Percentiles rank a stretch among this genome's conserved stretches.
Conservation (phyloP, 2,888 invertebrate genomes). For the Polydesmus complanatus region DNA sequence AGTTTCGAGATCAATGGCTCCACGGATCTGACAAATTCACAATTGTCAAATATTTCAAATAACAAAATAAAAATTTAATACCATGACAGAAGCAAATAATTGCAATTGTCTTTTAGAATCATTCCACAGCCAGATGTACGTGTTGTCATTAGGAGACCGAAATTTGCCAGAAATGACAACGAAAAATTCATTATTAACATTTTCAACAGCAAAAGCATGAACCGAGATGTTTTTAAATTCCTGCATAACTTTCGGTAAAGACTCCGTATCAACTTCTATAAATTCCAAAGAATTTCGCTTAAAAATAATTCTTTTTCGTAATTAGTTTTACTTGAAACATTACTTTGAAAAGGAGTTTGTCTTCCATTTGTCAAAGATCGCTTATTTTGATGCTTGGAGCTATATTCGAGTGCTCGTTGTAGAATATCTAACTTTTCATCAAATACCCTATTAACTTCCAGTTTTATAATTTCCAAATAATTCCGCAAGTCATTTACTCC, state of each 20-base stretch:
- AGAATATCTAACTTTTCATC: background rate
- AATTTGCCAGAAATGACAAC: background rate
- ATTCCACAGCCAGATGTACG: background rate
- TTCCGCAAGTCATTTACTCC: background rate
- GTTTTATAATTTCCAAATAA: background rate
- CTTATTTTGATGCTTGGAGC: background rate
- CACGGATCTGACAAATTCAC: constrained; percentile 1
- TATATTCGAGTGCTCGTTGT: background rate
- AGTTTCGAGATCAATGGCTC: constrained; percentile 10
- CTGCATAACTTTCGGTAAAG: background rate
- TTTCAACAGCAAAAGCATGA: background rate
- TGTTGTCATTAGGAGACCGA: background rate
- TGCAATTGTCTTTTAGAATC: background rate
- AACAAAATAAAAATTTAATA: background rate
- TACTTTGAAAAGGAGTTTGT: background rate
- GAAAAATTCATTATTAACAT: background rate
- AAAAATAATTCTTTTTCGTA: no score
- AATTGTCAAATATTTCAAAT: background rate
- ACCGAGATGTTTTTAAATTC: background rate
- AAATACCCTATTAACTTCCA: background rate
- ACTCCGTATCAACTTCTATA: no score
- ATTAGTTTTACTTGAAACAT: background rate
- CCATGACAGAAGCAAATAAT: background rate
- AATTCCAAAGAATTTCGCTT: no score
- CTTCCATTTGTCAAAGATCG: background rate